Evolutionary conservation across 2,888 invertebrate species (phyloP).

Genomic region (Dinocampus coccinellae): DNA sequence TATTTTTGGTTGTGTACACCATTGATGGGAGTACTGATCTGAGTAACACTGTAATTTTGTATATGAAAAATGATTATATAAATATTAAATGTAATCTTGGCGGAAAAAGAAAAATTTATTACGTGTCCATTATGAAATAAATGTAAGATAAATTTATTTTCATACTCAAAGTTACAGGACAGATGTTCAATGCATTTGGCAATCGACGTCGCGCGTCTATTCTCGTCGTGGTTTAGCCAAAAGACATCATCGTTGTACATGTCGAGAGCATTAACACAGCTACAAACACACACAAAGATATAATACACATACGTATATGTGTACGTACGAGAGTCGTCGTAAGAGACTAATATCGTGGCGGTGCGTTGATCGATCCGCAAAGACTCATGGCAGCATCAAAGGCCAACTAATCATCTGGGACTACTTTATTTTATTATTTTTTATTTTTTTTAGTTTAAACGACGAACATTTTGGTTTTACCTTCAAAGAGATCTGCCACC

Average conservation of each 20-base stretch:
- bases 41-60: too few relatives aligned
- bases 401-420: conserved; percentile 27
- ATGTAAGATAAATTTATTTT: too few relatives aligned
- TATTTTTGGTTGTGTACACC: too few relatives aligned
- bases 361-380: conserved; percentile 26
- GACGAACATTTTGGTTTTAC: conserved; percentile 23
- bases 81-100: too few relatives aligned
- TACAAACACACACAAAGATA: neutral
- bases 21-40: too few relatives aligned
- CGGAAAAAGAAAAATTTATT: too few relatives aligned
- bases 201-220: conserved; percentile 9
- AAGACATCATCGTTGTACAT: neutral
- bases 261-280: neutral
- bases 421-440: too few relatives aligned
- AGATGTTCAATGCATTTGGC: conserved; percentile 13
- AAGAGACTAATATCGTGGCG: neutral
- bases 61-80: too few relatives aligned
- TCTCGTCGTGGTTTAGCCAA: conserved; percentile 17
- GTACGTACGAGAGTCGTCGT: neutral
- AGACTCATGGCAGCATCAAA: conserved; percentile 25
- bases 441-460: conserved; percentile 33
- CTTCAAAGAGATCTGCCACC: conserved; percentile 20
- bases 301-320: too few relatives aligned
- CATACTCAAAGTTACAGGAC: too few relatives aligned
- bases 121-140: too few relatives aligned